phyloP scores from a whole-genome alignment of 2,797 vertebrate species.

The Sebastes miniatus region DNA sequence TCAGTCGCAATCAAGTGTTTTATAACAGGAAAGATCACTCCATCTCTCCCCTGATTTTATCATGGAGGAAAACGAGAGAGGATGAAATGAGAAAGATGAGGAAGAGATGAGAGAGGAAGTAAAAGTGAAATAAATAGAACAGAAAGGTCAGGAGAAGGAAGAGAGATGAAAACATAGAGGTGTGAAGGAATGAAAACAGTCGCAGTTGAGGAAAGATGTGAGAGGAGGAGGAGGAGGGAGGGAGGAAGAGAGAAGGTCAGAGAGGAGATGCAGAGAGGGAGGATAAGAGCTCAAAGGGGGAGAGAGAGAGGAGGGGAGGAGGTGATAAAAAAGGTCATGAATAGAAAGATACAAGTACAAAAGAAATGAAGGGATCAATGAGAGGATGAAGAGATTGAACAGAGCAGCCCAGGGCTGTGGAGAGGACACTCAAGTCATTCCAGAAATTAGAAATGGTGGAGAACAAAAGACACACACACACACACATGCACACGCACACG shows the following conservation, averaged over 20 bases:
- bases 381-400: constrained; percentile 37
- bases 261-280: neutral
- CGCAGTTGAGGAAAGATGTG: neutral
- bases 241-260: constrained; percentile 29
- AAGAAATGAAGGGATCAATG: constrained; percentile 57
- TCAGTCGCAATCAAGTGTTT: neutral
- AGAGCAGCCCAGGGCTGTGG: constrained; percentile 20
- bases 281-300: constrained; percentile 2
- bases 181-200: neutral
- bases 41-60: neutral
- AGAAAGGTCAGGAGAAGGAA: neutral
- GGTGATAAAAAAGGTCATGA: constrained; percentile 39
- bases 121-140: neutral
- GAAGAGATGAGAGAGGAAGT: neutral
- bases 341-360: constrained; percentile 29
- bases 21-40: neutral
- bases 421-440: constrained; percentile 30
- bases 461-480: neutral
- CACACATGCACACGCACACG: no score
- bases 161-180: neutral
- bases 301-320: neutral
- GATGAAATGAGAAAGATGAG: neutral
- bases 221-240: neutral
- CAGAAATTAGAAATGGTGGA: constrained; percentile 16
- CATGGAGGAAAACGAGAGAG: neutral